Percentiles rank a stretch among this genome's conserved stretches.
Evolutionary conservation across 2,113 vertebrate genomes (phyloP).

Genomic region (Butastur rufipennis): DNA sequence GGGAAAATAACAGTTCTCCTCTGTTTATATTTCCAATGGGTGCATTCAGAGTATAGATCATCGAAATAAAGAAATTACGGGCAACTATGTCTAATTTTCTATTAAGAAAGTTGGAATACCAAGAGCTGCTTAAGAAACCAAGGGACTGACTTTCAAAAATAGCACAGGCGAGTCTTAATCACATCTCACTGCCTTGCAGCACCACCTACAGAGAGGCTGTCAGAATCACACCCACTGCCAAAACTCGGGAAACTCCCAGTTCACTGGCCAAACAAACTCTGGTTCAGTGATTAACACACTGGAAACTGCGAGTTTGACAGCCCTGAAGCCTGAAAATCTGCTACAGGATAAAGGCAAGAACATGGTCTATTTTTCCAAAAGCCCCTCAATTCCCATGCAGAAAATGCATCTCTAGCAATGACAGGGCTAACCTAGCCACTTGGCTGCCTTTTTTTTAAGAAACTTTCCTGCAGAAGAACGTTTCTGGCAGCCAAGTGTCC

Average conservation of each 20-base stretch:
- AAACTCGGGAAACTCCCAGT: neutral
- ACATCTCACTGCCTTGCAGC: conserved; percentile 38
- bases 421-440: neutral
- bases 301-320: neutral
- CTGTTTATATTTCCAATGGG: neutral
- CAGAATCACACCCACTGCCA: neutral
- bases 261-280: neutral
- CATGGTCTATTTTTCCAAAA: neutral
- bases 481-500: neutral
- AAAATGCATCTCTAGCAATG: neutral
- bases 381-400: neutral
- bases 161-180: fast-evolving
- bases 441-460: neutral
- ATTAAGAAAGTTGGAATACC: neutral
- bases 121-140: neutral
- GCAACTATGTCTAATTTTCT: neutral
- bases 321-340: neutral
- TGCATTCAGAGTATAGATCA: neutral
- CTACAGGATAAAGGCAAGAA: neutral
- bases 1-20: neutral
- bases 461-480: neutral
- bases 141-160: neutral
- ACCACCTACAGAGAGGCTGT: conserved; percentile 51
- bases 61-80: neutral
- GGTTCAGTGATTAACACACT: neutral